Evolutionary conservation across 2,113 vertebrate genomes (phyloP).

Genomic region (Callipepla squamata): DNA sequence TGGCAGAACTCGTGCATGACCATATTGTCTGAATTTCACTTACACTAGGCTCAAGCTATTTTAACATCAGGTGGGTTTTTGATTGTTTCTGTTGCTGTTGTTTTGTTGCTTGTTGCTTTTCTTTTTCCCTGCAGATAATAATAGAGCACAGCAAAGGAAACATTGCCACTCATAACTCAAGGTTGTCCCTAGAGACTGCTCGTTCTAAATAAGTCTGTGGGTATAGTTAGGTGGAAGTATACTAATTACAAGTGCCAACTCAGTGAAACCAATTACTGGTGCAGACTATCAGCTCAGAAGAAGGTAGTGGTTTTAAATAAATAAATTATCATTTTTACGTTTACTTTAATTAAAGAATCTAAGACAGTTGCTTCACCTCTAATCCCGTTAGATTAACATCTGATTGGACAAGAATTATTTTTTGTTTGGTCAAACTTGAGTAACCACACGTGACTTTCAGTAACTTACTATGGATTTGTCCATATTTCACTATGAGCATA

Average conservation of each 20-base stretch:
- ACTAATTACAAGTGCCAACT: not conserved
- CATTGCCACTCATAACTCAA: not conserved
- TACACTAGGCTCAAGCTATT: not conserved
- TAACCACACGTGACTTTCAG: constrained; percentile 49
- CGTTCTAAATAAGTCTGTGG: not conserved
- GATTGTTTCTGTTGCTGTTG: not conserved
- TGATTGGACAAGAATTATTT: constrained; percentile 34
- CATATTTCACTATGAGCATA: constrained; percentile 47
- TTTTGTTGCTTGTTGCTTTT: not conserved
- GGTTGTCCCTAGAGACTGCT: not conserved
- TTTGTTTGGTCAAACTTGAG: constrained; percentile 45
- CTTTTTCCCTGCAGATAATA: not conserved
- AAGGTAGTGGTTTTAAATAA: not conserved
- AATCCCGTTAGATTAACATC: constrained; percentile 9
- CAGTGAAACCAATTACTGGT: not conserved
- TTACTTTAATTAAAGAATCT: not conserved
- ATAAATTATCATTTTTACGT: not conserved
- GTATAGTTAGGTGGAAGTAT: not conserved
- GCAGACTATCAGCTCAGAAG: not conserved
- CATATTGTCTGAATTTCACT: constrained; percentile 7
- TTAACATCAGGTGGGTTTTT: not conserved
- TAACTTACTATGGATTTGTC: constrained; percentile 58
- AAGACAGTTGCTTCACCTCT: not conserved
- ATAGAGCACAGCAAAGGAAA: not conserved
- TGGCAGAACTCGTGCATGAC: not conserved